A percentile compares a stretch with the other conserved stretches of the same genome.
Conservation (phyloP, 2,888 invertebrate genomes). For the Hirtodrosophila duncani region DNA sequence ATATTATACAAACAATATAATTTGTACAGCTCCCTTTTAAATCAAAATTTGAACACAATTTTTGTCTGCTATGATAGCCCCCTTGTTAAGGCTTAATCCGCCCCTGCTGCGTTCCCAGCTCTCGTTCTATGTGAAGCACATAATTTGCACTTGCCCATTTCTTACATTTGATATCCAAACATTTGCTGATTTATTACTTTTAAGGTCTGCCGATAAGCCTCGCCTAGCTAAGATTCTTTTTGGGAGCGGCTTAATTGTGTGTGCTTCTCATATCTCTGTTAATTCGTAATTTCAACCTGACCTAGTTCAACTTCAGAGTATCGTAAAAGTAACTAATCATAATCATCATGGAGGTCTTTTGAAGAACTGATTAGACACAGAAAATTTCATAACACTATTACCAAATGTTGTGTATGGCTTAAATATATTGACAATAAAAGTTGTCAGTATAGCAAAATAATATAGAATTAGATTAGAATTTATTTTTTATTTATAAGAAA, state of each 20-base stretch:
- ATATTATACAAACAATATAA: too few species aligned
- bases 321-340: conserved; percentile 18
- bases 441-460: too few species aligned
- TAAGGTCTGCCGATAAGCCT: conserved; percentile 3
- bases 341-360: background rate
- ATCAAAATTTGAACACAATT: too few species aligned
- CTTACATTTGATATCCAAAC: conserved; percentile 7
- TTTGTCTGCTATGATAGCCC: too few species aligned
- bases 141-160: conserved; percentile 43
- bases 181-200: background rate
- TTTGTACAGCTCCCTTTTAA: too few species aligned
- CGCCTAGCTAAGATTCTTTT: too few species aligned
- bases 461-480: too few species aligned
- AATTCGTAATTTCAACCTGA: conserved; percentile 64
- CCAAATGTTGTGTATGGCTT: too few species aligned
- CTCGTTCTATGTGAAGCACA: conserved; percentile 17
- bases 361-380: conserved; percentile 19
- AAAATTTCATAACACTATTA: conserved; percentile 15
- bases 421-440: too few species aligned
- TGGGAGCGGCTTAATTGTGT: conserved; percentile 35
- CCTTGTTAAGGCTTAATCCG: too few species aligned
- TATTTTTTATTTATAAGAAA: too few species aligned
- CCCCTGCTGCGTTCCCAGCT: too few species aligned
- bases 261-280: conserved; percentile 54
- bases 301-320: conserved; percentile 37